Evolutionary conservation across 1,140 invertebrate species (phyloP).

Genomic region (Spodoptera frugiperda): DNA sequence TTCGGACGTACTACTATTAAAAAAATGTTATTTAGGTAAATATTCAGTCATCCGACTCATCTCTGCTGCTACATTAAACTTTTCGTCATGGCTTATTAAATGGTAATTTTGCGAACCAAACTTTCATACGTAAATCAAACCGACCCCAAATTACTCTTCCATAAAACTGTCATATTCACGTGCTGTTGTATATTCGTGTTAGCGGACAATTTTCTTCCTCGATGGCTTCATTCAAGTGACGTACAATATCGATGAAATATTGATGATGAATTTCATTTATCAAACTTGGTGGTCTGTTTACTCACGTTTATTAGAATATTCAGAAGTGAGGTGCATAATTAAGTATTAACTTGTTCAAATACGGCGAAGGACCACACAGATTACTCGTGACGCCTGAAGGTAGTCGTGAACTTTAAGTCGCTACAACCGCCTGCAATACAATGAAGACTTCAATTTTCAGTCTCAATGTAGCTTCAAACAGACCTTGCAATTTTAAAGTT

Average conservation of each 20-base stretch:
- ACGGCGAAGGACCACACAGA: constrained; percentile 72
- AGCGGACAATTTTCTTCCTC: constrained; percentile 20
- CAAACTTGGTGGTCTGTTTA: constrained; percentile 33
- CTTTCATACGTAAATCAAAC: constrained; percentile 25
- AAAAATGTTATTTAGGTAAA: constrained; percentile 13
- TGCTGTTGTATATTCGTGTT: constrained; percentile 22
- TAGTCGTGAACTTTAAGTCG: constrained; percentile 77
- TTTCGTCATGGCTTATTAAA: constrained; percentile 17
- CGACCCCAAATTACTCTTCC: constrained; percentile 23
- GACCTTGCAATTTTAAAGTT: constrained; percentile 68
- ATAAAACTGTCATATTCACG: constrained; percentile 33
- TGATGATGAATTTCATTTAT: constrained; percentile 18
- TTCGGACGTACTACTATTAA: constrained; percentile 12
- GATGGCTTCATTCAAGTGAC: constrained; percentile 30
- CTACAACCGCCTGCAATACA: constrained; percentile 57
- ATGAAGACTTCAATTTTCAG: constrained; percentile 72
- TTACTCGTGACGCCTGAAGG: constrained; percentile 65
- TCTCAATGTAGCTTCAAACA: constrained; percentile 72
- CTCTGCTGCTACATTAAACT: not conserved
- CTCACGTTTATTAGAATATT: constrained; percentile 45
- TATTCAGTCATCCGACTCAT: not conserved
- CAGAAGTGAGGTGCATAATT: constrained; percentile 54
- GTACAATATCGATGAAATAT: not conserved
- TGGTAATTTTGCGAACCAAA: not conserved
- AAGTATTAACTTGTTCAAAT: constrained; percentile 61